Percentiles rank a stretch among this genome's conserved stretches.
Evolutionary conservation across 2,797 vertebrate species (phyloP).

Genomic region (Leptatherina wallacei): DNA sequence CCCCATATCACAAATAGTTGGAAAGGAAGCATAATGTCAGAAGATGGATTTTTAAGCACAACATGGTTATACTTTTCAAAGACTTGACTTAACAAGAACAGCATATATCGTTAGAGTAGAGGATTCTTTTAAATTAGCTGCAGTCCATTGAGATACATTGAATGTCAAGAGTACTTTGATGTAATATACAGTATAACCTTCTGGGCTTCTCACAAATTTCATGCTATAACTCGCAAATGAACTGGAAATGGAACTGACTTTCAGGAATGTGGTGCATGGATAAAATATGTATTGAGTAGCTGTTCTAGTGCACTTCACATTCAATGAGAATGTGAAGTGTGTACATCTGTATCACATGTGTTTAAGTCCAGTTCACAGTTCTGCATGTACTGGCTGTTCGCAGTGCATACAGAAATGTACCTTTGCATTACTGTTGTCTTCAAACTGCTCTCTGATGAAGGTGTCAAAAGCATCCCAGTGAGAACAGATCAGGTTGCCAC

Average conservation of each 20-base stretch:
- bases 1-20: not conserved
- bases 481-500: conserved; percentile 84
- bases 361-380: not conserved
- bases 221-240: not conserved
- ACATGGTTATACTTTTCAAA: not conserved
- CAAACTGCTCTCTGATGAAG: conserved; percentile 85
- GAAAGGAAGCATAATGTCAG: not conserved
- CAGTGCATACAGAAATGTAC: conserved; percentile 56
- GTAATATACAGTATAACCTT: not conserved
- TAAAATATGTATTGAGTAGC: not conserved
- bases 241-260: not conserved
- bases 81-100: not conserved
- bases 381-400: not conserved
- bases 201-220: not conserved
- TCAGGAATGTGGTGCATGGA: not conserved
- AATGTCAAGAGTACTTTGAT: not conserved
- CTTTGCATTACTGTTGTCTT: conserved; percentile 83
- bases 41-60: not conserved
- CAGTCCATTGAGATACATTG: not conserved
- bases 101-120: not conserved
- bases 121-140: not conserved
- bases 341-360: not conserved
- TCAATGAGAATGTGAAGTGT: not conserved
- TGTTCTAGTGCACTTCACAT: not conserved
- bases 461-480: conserved; percentile 85